These are phyloP conservation scores for Drosophila basisetae DNA, from an alignment of 2,888 invertebrate species.

Conservation along the genomic window DNA sequence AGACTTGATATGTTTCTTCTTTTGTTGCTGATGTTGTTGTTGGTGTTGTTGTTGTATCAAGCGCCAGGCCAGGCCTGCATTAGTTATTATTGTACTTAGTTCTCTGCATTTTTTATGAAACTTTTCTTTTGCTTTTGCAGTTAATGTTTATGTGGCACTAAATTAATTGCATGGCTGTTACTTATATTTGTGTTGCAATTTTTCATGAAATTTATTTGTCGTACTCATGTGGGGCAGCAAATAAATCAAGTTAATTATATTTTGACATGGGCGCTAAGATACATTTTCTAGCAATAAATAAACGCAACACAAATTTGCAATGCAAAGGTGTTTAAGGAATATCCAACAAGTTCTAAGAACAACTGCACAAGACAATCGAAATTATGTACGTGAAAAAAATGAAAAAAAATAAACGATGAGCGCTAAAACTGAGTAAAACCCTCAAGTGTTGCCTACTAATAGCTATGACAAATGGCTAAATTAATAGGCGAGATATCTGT, in stretches of 20 bases:
- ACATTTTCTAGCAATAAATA: conserved; percentile 48
- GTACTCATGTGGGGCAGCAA: conserved; percentile 67
- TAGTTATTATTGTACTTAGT: conserved; percentile 17
- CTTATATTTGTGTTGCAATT: conserved; percentile 61
- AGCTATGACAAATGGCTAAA: conserved; percentile 77
- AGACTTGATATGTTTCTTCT: conserved; percentile 37
- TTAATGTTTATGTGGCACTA: conserved; percentile 63
- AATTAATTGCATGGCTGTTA: conserved; percentile 71
- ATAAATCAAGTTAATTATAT: conserved; percentile 75
- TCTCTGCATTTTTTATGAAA: conserved; percentile 13
- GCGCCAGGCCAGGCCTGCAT: conserved; percentile 25
- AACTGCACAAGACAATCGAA: conserved; percentile 3
- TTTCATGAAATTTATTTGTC: conserved; percentile 74
- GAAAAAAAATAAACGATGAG: conserved; percentile 28
- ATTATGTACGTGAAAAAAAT: neutral
- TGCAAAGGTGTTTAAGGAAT: conserved; percentile 47
- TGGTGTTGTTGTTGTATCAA: conserved; percentile 41
- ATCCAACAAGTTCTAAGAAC: conserved; percentile 21
- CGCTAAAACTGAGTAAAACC: conserved; percentile 14
- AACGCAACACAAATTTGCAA: conserved; percentile 59
- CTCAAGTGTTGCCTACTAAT: conserved; percentile 52
- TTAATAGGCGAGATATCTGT: conserved; percentile 54
- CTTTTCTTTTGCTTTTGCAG: conserved; percentile 26
- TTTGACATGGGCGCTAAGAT: conserved; percentile 70
- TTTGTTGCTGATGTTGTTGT: conserved; percentile 34